Conservation (phyloP, 2,113 vertebrate species). For the Phaethornis superciliosus region DNA sequence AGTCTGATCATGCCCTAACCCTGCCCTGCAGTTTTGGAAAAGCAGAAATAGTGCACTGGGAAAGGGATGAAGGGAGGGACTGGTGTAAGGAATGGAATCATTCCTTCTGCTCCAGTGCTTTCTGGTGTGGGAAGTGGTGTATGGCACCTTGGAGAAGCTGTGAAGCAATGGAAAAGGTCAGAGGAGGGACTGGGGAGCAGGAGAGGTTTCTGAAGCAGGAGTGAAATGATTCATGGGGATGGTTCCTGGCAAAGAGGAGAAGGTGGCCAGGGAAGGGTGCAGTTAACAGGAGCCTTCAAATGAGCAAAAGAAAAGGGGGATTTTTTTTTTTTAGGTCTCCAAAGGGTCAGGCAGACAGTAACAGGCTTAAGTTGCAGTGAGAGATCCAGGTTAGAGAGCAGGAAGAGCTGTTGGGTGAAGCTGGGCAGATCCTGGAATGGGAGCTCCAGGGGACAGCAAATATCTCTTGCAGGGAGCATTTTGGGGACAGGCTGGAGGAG, state of each 20-base stretch:
- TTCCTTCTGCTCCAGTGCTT: neutral
- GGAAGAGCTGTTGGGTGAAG: neutral
- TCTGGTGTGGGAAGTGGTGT: no score
- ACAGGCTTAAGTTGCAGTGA: neutral
- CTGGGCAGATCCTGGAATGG: neutral
- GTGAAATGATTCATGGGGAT: neutral
- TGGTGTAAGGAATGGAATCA: neutral
- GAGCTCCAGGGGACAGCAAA: neutral
- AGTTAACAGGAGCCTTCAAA: neutral
- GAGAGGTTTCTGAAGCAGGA: neutral
- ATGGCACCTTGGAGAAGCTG: neutral
- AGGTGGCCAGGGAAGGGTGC: neutral
- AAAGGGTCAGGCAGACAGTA: neutral
- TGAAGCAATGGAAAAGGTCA: neutral
- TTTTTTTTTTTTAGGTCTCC: neutral
- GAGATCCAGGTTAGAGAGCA: neutral
- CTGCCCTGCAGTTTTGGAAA: fast-evolving
- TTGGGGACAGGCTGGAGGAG: neutral
- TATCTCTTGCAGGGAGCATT: neutral
- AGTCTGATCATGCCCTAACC: fast-evolving
- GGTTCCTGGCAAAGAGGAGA: neutral
- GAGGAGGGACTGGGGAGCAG: neutral
- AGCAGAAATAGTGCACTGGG: neutral
- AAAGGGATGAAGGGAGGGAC: neutral
- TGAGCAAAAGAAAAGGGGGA: neutral